A percentile compares a stretch with the other conserved stretches of the same genome.
Evolutionary conservation across 2,113 vertebrate genomes (phyloP).

Genomic region (Daubentonia madagascariensis): DNA sequence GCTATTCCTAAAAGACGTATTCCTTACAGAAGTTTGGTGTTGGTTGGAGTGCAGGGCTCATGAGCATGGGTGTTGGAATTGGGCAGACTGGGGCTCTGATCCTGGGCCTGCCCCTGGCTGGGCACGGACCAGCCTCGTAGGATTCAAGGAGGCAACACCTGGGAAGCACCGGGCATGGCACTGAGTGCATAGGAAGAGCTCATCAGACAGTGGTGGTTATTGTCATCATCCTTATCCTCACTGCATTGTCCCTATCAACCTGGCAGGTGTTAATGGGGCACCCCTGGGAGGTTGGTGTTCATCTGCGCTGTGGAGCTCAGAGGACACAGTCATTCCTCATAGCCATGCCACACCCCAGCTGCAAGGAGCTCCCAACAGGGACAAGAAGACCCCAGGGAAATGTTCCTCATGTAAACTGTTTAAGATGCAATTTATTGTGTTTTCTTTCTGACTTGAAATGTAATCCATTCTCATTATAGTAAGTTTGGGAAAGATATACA

Average conservation of each 20-base stretch:
- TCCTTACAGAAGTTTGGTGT: background rate
- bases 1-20: background rate
- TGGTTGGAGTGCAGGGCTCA: background rate
- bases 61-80: background rate
- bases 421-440: background rate
- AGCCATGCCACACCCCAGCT: background rate
- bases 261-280: background rate
- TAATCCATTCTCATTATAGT: background rate
- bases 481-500: background rate
- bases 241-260: accelerated
- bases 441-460: background rate
- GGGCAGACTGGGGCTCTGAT: background rate
- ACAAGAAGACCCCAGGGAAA: background rate
- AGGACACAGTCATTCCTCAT: background rate
- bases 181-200: background rate
- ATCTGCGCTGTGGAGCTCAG: background rate
- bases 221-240: accelerated
- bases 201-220: accelerated
- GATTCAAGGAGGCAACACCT: background rate
- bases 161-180: accelerated
- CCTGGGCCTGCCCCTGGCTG: accelerated
- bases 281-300: background rate
- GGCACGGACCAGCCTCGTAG: background rate
- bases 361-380: background rate
- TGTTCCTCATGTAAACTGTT: background rate